Conservation (phyloP, 2,888 invertebrate genomes). For the Lepeophtheirus nordmannii region DNA sequence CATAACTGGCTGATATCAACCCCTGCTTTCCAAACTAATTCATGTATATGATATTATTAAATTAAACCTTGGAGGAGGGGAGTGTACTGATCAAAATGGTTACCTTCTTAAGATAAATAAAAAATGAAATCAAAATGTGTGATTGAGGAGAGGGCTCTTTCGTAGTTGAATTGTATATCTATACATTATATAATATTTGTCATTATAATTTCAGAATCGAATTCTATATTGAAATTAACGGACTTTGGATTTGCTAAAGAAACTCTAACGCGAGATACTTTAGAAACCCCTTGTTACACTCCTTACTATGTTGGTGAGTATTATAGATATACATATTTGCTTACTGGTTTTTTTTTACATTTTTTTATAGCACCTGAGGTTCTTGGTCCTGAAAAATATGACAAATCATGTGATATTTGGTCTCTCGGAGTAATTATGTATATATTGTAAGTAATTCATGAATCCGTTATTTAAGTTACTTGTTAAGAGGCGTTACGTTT, state of each 20-base stretch:
- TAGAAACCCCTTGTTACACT: conserved; percentile 96
- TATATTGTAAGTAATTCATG: conserved; percentile 53
- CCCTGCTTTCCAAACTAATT: no score
- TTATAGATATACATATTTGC: conserved; percentile 13
- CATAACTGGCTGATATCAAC: no score
- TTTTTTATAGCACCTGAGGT: conserved; percentile 53
- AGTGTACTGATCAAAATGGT: no score
- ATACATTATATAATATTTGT: no score
- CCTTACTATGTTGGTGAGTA: conserved; percentile 87
- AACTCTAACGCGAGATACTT: conserved; percentile 62
- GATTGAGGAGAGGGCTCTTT: no score
- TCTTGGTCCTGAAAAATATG: conserved; percentile 88
- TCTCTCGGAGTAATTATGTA: conserved; percentile 98
- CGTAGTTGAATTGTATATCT: no score
- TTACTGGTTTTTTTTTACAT: not conserved
- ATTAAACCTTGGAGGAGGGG: no score
- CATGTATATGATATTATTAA: no score
- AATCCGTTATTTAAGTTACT: conserved; percentile 2
- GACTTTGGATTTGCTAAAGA: conserved; percentile 99
- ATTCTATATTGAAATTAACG: conserved; percentile 67
- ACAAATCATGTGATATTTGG: conserved; percentile 98
- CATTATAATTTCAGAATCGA: not conserved
- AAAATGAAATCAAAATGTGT: no score
- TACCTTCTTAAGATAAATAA: no score
- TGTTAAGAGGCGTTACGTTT: not conserved